Percentiles rank a stretch among this genome's conserved stretches.
Conservation (phyloP, 2,888 invertebrate species). For the Habroteleia sp. region DNA sequence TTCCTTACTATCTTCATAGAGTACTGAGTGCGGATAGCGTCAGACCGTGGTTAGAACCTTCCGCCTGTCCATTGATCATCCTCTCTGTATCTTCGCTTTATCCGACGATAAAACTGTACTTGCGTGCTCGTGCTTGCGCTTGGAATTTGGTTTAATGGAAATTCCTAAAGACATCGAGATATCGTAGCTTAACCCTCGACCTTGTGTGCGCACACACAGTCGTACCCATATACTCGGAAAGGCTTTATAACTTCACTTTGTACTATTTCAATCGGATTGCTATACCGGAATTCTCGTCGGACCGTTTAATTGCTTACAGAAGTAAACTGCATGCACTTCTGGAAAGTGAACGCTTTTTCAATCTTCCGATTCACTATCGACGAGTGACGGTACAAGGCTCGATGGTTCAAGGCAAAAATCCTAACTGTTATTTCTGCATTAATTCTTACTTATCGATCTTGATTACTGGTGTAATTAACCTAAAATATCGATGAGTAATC, state of each 20-base stretch:
- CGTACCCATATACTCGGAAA: slow-evolving; percentile 57
- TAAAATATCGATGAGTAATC: no score
- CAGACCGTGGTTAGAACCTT: slow-evolving; percentile 72
- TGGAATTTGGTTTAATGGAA: slow-evolving; percentile 69
- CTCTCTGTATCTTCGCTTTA: slow-evolving; percentile 65
- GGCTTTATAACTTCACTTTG: slow-evolving; percentile 65
- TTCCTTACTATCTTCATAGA: slow-evolving; percentile 71
- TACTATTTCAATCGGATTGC: slow-evolving; percentile 63
- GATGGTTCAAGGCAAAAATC: no score
- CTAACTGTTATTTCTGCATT: no score
- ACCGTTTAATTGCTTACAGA: slow-evolving; percentile 53
- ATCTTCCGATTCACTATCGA: slow-evolving; percentile 3
- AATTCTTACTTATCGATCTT: no score
- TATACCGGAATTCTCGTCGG: slow-evolving; percentile 52
- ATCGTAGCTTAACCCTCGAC: slow-evolving; percentile 68
- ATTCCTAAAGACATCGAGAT: slow-evolving; percentile 71
- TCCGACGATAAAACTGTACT: slow-evolving; percentile 68
- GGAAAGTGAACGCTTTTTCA: slow-evolving; percentile 27
- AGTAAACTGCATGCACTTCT: slow-evolving; percentile 32
- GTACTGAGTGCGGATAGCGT: slow-evolving; percentile 70
- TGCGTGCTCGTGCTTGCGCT: slow-evolving; percentile 64
- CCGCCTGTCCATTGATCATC: slow-evolving; percentile 66
- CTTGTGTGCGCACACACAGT: slow-evolving; percentile 62
- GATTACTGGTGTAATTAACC: no score
- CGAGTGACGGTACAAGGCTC: background rate